A percentile compares a stretch with the other conserved stretches of the same genome.
Conservation (phyloP, 1,140 invertebrate species). For the Lineus longissimus region DNA sequence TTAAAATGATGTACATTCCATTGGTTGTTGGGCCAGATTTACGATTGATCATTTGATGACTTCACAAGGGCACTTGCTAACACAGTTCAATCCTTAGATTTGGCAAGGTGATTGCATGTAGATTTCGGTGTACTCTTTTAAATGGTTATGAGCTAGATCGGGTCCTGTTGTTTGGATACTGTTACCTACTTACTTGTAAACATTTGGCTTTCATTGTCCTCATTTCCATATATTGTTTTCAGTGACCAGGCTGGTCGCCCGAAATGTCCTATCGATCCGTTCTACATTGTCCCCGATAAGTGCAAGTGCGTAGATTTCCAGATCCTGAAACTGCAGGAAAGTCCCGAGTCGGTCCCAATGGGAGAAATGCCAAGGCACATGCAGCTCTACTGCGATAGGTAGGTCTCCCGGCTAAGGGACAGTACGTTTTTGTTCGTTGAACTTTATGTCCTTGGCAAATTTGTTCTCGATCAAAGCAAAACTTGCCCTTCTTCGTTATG, state of each 20-base stretch:
- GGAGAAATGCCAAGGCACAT: constrained; percentile 98
- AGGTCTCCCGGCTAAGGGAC: constrained; percentile 16
- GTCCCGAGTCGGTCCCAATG: constrained; percentile 93
- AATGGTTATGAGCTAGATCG: too few species aligned
- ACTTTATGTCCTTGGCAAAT: too few species aligned
- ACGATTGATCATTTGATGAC: not conserved
- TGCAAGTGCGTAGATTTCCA: constrained; percentile 94
- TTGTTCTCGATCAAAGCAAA: too few species aligned
- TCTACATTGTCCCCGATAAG: constrained; percentile 95
- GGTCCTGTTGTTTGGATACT: too few species aligned
- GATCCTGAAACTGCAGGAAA: constrained; percentile 86
- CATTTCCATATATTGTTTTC: constrained; percentile 15
- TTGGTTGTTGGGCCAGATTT: not conserved
- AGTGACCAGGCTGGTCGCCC: constrained; percentile 71
- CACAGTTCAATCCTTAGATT: too few species aligned
- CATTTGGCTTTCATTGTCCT: not conserved
- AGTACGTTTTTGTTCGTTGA: constrained; percentile 4
- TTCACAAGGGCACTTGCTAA: too few species aligned
- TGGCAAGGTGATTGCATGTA: too few species aligned
- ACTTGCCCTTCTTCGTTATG: not conserved
- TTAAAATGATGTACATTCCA: too few species aligned
- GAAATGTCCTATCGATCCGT: constrained; percentile 96
- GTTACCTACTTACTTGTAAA: too few species aligned
- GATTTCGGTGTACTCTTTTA: too few species aligned
- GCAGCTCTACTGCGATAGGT: constrained; percentile 89